Conservation (phyloP, 2,888 invertebrate species). For the Eustalomyia histrio region DNA sequence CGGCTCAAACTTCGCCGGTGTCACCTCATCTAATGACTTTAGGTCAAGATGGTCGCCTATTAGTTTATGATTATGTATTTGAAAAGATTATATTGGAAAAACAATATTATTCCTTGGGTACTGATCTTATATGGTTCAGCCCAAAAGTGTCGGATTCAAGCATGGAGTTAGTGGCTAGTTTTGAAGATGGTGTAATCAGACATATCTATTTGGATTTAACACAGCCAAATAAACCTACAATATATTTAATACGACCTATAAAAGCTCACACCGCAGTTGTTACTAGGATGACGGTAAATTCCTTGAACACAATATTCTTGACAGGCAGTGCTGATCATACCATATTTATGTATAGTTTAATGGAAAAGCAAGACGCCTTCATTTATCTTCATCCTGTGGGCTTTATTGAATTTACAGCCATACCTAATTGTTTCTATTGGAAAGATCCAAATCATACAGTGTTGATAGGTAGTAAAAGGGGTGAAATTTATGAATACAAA, state of each 20-base stretch:
- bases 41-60: conserved; percentile 87
- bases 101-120: conserved; percentile 82
- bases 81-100: conserved; percentile 83
- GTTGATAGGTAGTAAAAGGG: conserved; percentile 81
- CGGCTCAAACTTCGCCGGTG: conserved; percentile 85
- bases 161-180: conserved; percentile 84
- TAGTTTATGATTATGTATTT: conserved; percentile 85
- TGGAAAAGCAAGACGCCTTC: conserved; percentile 76
- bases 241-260: conserved; percentile 79
- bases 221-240: conserved; percentile 53
- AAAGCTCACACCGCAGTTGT: conserved; percentile 86
- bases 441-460: conserved; percentile 80
- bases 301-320: conserved; percentile 82
- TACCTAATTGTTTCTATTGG: conserved; percentile 85
- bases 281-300: conserved; percentile 83
- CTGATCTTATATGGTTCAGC: conserved; percentile 86
- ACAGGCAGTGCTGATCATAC: conserved; percentile 85
- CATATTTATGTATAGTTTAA: conserved; percentile 84
- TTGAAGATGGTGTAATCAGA: conserved; percentile 86
- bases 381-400: conserved; percentile 83
- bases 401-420: conserved; percentile 83
- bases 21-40: conserved; percentile 86
- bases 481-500: conserved; percentile 81
- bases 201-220: conserved; percentile 77
- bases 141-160: conserved; percentile 83